A percentile compares a stretch with the other conserved stretches of the same genome.
Conservation (phyloP, 1,140 invertebrate species). For the Drosophila kepulauana region DNA sequence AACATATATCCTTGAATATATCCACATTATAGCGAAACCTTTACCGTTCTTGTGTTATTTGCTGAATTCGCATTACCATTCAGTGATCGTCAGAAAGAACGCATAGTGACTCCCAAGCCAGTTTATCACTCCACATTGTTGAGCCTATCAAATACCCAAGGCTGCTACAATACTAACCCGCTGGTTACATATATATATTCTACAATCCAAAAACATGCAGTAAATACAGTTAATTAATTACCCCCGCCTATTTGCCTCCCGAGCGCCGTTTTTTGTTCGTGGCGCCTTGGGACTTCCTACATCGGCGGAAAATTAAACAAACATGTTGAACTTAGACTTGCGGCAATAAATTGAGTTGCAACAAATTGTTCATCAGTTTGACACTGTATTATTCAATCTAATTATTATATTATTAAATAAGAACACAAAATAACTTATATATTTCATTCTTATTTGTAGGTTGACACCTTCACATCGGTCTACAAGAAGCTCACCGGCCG, state of each 20-base stretch:
- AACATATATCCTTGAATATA: no score
- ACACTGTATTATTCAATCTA: conserved; percentile 22
- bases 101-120: conserved; percentile 50
- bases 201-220: conserved; percentile 4
- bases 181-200: conserved; percentile 4
- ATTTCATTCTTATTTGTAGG: conserved; percentile 87
- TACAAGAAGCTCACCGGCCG: conserved; percentile 99
- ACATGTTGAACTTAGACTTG: conserved; percentile 31
- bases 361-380: conserved; percentile 29
- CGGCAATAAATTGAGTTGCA: conserved; percentile 27
- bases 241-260: conserved; percentile 80
- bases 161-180: conserved; percentile 4
- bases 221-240: neutral
- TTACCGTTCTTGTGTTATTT: conserved; percentile 76
- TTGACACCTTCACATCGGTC: conserved; percentile 98
- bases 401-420: neutral
- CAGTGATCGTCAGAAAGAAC: conserved; percentile 81
- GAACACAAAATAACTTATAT: neutral
- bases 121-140: conserved; percentile 9
- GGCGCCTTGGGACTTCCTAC: conserved; percentile 77
- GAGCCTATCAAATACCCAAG: neutral
- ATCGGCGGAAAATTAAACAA: conserved; percentile 72
- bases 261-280: conserved; percentile 43
- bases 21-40: neutral
- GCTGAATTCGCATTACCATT: conserved; percentile 46